Evolutionary conservation across 2,888 invertebrate species (phyloP).

Genomic region (Lutraria lutraria): DNA sequence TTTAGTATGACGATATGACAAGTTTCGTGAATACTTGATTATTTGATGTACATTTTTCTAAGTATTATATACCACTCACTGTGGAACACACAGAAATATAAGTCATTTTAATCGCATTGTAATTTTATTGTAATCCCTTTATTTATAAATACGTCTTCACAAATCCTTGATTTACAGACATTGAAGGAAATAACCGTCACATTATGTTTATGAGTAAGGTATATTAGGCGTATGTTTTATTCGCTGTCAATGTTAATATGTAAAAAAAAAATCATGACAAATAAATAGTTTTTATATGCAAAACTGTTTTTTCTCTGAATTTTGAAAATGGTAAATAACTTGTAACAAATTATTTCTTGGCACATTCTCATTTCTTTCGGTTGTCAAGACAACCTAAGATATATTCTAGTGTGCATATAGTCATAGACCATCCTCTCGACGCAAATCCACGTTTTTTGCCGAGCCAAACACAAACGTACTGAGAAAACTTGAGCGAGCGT

Average conservation of each 20-base stretch:
- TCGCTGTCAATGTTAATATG: background rate
- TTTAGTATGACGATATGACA: no score
- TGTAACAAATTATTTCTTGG: background rate
- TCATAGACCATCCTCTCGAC: background rate
- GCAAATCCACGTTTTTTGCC: no score
- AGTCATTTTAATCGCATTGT: no score
- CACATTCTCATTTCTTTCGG: background rate
- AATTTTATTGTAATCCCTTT: background rate
- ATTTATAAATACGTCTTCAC: background rate
- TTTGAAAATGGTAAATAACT: background rate
- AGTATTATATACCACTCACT: no score
- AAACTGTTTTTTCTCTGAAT: background rate
- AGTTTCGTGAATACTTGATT: no score
- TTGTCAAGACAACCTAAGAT: background rate
- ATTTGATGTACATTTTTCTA: no score
- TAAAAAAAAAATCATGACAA: background rate
- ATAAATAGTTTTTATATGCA: constrained; percentile 1
- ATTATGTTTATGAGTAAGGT: background rate
- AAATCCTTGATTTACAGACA: background rate
- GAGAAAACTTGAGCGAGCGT: no score
- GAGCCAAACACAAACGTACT: no score
- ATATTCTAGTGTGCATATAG: background rate
- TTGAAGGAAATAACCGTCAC: background rate
- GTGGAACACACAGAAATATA: no score
- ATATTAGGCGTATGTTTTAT: background rate